Evolutionary conservation across 2,113 vertebrate genomes (phyloP), one percentile per base, ranked within the genome.

Genomic region (Myotis brandtii): DNA sequence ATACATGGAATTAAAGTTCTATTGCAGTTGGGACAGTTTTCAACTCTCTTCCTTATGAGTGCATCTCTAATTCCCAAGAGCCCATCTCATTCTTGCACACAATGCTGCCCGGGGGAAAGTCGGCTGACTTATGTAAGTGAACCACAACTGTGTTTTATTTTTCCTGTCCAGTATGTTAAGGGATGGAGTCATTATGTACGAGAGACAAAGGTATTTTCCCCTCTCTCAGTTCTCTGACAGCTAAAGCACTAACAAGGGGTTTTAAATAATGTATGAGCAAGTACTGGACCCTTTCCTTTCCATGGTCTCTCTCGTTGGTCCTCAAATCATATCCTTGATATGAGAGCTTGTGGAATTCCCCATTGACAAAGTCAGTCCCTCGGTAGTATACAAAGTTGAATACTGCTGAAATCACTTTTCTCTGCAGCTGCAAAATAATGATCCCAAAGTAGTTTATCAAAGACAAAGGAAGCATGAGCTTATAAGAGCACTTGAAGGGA

Each of bases 231-330:
- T 23, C 34, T 59, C 69, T 89, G 89, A 91, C 17, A 69, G 75
- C 83, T 80, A 79, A 92, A 96, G 56, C 54, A 85, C 59, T 93
- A 67, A 83, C 11, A 86, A 91, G 46, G 2, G 9, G 54, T 93
- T 95, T 86, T 91, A 75, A 96, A 96, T 95, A 95, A 97, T 86
- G n/a, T 79, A 84, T 91, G 69, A 95, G 30, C 27, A 90, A 95
- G n/a, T 64, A 75, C 9, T 37, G 6, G 18, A 43, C 14, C 2
- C 11, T 81, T 93, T 95, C 9, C 23, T 84, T 43, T 81, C 73
- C 37, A 18, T 86, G n/a, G 8, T 59, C 81, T 72, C 21, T 62
- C 11, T n/a, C 23, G 37, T 56, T 79, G 25, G 54, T 92, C 46
- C 84, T 94, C 92, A 89, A 4, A 95, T 93, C 75, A 91, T 56